phyloP scores from a whole-genome alignment of 2,888 invertebrate genomes.

The Litoditis marina region DNA sequence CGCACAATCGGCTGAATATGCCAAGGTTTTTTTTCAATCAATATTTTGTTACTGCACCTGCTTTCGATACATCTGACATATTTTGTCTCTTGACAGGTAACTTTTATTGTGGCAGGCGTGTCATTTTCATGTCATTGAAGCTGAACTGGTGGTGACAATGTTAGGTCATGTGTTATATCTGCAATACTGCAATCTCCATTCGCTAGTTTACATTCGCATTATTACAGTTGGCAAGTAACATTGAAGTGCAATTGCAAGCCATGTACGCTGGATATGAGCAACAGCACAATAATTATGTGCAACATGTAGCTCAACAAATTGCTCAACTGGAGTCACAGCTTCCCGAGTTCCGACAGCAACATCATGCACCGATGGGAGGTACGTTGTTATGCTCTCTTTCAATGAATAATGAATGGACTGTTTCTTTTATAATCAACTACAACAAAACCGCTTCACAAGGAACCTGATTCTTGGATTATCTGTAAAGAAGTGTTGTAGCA shows the following conservation, averaged over 20 bases:
- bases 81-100: neutral
- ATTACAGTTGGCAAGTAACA: constrained; percentile 9
- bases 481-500: too few species aligned
- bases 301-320: constrained; percentile 73
- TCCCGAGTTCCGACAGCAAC: neutral
- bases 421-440: neutral
- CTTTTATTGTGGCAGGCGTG: neutral
- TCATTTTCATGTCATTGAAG: too few species aligned
- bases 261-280: constrained; percentile 81
- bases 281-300: constrained; percentile 91
- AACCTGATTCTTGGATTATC: too few species aligned
- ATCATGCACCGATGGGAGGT: neutral
- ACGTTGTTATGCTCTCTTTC: too few species aligned
- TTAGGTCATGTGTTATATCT: too few species aligned
- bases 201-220: neutral
- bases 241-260: constrained; percentile 74
- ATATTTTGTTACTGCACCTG: neutral
- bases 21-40: neutral
- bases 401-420: too few species aligned
- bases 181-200: too few species aligned
- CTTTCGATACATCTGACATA: neutral
- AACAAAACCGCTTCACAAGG: too few species aligned
- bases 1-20: constrained; percentile 8
- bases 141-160: too few species aligned
- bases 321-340: constrained; percentile 12